Conservation (phyloP, 2,888 invertebrate genomes). For the Metopia argyrocephala region DNA sequence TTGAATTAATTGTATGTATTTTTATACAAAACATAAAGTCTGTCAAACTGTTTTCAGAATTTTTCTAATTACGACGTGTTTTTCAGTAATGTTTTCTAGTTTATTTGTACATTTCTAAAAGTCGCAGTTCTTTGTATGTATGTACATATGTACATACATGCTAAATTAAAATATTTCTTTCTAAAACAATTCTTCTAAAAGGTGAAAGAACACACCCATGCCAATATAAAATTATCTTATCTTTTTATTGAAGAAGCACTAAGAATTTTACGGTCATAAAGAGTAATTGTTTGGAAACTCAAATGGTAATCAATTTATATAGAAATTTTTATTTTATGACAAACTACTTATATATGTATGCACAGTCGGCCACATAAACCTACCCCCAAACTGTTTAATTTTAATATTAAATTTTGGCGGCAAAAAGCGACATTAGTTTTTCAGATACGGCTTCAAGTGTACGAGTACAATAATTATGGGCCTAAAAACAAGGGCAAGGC, state of each 20-base stretch:
- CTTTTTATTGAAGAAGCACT: background rate
- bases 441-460: too few species aligned
- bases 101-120: background rate
- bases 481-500: too few species aligned
- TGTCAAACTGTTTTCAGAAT: too few species aligned
- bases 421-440: too few species aligned
- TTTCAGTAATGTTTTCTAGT: background rate
- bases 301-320: background rate
- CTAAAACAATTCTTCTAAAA: background rate
- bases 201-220: background rate
- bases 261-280: background rate
- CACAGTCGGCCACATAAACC: too few species aligned
- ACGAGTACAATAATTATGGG: too few species aligned
- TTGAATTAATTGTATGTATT: too few species aligned
- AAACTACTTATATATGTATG: too few species aligned
- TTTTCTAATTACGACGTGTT: background rate
- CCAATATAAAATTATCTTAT: slow-evolving; percentile 28
- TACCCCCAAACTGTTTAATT: too few species aligned
- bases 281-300: background rate
- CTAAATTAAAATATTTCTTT: background rate
- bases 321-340: background rate
- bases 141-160: background rate
- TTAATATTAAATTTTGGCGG: too few species aligned
- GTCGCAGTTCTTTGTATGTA: too few species aligned
- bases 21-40: too few species aligned